These are phyloP conservation scores for Ellobius talpinus DNA, from an alignment of 2,113 vertebrate species.

Conservation along the genomic window DNA sequence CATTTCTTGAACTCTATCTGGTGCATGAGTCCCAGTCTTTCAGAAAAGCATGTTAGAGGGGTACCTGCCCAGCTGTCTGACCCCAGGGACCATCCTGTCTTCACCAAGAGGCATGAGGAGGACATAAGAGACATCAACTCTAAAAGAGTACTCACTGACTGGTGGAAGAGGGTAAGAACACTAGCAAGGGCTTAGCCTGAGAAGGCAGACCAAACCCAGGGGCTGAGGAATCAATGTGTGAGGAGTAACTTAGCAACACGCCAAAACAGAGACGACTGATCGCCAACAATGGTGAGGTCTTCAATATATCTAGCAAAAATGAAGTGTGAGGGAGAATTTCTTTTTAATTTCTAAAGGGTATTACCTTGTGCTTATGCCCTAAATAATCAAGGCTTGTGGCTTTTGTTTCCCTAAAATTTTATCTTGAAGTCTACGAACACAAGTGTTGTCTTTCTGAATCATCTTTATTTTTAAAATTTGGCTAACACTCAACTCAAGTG, in stretches of 20 bases:
- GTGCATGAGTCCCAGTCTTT: background rate
- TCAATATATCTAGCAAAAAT: background rate
- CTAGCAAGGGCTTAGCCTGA: background rate
- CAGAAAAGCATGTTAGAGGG: background rate
- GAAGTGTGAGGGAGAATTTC: background rate
- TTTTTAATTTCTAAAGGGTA: conserved; percentile 22
- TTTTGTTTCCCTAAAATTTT: conserved; percentile 59
- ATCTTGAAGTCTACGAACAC: conserved; percentile 63
- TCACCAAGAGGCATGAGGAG: fast-evolving
- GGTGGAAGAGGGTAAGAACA: background rate
- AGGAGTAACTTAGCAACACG: background rate
- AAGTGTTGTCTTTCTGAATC: conserved; percentile 75
- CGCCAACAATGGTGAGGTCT: background rate
- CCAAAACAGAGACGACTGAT: fast-evolving
- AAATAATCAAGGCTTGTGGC: conserved; percentile 53
- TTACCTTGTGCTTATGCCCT: conserved; percentile 19
- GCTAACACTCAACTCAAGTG: conserved; percentile 74
- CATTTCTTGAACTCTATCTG: background rate
- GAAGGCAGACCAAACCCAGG: background rate
- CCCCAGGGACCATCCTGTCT: background rate
- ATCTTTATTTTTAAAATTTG: conserved; percentile 82
- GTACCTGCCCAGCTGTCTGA: background rate
- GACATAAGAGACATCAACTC: background rate
- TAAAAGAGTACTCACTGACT: background rate
- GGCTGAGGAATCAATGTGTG: background rate